Base-by-base conservation (phyloP, 2,113 vertebrate genomes). In the Pelusios castaneus region DNA sequence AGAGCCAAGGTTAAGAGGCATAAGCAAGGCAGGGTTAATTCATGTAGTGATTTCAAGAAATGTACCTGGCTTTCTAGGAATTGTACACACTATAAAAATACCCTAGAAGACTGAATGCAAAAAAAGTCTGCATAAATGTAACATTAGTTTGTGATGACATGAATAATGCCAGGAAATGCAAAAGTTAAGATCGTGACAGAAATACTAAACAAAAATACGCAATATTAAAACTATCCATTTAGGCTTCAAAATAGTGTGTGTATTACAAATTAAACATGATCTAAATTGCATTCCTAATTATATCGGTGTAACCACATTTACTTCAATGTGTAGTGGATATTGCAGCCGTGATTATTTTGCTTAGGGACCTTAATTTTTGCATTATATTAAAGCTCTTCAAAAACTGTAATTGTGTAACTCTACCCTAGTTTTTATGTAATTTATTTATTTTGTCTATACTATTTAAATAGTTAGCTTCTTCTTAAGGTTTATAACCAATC, bases 161-260 rank as follows among this genome's bases (percentile, higher is more conserved):
- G 84, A 88, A 77, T 91, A n/a, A 87, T 84, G 82, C 43, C n/a
- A 82, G 82, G 52, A 93, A 58, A 19, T 45, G 41, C 52, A 84
- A 91, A 94, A 12, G 41, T 87, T 94, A 56, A 87, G 41, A 56
- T 89, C 31, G 86, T 7, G 7, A 43, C 47, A 94, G 81, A 93
- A 67, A 19, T 9, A 3, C 19, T 67, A 82, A 93, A 51, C 49
- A 88, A 80, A 31, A 90, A 38, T 4, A 58, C 8, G 21, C 56
- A 16, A 10, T 51, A 25, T 21, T 88, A 75, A 54, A 22, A 8
- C 78, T 56, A 1, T 41, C 70, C 85, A 87, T 92, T 80, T 49
- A 89, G 85, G 14, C 3, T 56, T 55, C 87, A 70, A 70, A 38
- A 70, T 76, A 29, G 31, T 90, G 7, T 27, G 24, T 56, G 70